Evolutionary conservation across 2,113 vertebrate genomes (phyloP).

Genomic region (Chiloscyllium plagiosum): DNA sequence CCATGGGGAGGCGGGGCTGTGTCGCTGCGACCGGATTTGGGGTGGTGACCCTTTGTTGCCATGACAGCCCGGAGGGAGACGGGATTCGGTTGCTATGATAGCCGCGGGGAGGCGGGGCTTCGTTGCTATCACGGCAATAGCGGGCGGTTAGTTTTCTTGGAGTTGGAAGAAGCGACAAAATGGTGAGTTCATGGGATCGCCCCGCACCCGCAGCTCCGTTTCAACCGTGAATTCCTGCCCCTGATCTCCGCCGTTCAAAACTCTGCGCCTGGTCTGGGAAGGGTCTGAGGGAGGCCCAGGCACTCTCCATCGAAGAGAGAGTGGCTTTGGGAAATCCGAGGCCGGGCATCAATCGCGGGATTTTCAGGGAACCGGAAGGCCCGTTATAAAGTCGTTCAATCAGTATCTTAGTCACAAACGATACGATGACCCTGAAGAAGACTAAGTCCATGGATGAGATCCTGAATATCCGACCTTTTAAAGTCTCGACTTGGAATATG

Average conservation of each 20-base stretch:
- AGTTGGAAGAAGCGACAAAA: neutral
- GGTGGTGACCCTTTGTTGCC: too few species aligned
- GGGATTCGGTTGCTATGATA: neutral
- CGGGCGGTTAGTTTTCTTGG: neutral
- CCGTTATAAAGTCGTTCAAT: neutral
- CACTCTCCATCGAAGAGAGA: neutral
- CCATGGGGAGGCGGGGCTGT: neutral
- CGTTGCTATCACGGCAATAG: neutral
- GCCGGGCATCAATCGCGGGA: neutral
- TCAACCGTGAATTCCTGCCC: too few species aligned
- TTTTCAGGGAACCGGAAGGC: neutral
- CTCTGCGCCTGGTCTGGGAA: neutral
- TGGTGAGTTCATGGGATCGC: neutral
- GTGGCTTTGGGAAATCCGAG: rapidly evolving
- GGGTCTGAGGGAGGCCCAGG: neutral
- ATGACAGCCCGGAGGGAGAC: neutral
- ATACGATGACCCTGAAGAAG: too few species aligned
- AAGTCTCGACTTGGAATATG: neutral
- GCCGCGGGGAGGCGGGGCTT: neutral
- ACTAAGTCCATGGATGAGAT: too few species aligned
- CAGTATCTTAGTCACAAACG: too few species aligned
- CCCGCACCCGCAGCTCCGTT: neutral
- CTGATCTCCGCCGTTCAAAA: neutral
- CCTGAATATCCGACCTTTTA: neutral
- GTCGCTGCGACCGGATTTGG: neutral